Conservation (phyloP, 1,140 invertebrate genomes). For the Trichoplusia ni region DNA sequence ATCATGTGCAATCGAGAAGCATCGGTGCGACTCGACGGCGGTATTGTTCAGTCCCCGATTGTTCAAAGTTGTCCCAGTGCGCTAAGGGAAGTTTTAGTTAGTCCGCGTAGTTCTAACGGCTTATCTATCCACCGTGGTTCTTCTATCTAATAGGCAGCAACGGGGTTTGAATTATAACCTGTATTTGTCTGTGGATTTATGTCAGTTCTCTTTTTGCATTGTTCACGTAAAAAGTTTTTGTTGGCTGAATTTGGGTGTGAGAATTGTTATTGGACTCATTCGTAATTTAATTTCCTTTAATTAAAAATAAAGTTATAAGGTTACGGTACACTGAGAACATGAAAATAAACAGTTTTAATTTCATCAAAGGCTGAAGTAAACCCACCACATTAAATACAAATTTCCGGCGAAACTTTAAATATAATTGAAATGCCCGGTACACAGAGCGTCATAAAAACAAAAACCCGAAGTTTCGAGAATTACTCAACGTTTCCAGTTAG, state of each 20-base stretch:
- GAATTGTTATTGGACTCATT: no score
- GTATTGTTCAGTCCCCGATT: conserved; percentile 15
- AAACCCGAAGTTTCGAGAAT: conserved; percentile 31
- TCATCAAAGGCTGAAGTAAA: no score
- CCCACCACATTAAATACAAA: conserved; percentile 2
- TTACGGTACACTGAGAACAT: no score
- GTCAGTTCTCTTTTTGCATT: no score
- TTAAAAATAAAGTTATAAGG: no score
- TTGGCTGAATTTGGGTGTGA: no score
- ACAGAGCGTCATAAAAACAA: conserved; percentile 37
- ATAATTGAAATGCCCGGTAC: conserved; percentile 25
- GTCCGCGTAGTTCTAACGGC: conserved; percentile 10
- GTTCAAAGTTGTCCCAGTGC: neutral
- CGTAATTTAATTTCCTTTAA: no score
- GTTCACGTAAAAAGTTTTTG: no score
- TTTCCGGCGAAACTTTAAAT: conserved; percentile 1
- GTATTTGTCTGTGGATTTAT: no score
- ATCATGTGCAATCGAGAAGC: conserved; percentile 23
- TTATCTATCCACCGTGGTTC: neutral
- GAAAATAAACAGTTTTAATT: no score
- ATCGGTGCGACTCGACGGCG: conserved; percentile 2
- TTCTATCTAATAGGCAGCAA: neutral
- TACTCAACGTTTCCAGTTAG: conserved; percentile 23
- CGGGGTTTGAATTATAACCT: neutral
- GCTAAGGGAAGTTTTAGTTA: conserved; percentile 9